Percentiles rank a stretch among this genome's conserved stretches.
Conservation (phyloP, 2,888 invertebrate species). For the Tipula unca region DNA sequence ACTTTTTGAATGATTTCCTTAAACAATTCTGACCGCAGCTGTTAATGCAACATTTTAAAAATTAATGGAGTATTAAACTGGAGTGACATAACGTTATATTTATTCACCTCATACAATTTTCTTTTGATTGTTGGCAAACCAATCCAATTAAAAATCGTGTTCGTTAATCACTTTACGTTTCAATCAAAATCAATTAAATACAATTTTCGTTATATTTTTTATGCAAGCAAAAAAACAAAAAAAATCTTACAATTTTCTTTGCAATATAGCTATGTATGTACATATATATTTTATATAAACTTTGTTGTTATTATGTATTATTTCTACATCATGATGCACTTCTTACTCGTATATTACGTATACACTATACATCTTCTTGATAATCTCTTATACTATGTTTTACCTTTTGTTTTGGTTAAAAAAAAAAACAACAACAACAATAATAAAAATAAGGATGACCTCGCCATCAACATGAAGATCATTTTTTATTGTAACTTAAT, state of each 20-base stretch:
- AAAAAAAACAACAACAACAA: neutral
- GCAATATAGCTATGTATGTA: neutral
- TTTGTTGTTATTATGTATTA: neutral
- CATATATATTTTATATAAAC: neutral
- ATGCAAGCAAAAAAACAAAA: neutral
- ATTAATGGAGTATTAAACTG: neutral
- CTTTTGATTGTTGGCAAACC: neutral
- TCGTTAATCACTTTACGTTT: conserved; percentile 14
- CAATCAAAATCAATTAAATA: neutral
- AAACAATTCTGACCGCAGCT: neutral
- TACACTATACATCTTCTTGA: neutral
- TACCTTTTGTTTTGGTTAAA: neutral
- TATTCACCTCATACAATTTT: neutral
- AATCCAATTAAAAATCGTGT: conserved; percentile 4
- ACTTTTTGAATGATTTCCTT: neutral
- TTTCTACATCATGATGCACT: neutral
- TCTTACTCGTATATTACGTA: neutral
- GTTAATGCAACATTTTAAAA: neutral
- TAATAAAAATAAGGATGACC: neutral
- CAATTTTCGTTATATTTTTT: neutral
- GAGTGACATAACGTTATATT: neutral
- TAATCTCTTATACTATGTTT: neutral
- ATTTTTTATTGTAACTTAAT: neutral
- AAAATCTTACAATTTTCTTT: neutral
- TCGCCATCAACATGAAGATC: neutral